These are phyloP conservation scores for Pristionchus pacificus DNA, from an alignment of 1,140 invertebrate genomes.

Conservation along the genomic window DNA sequence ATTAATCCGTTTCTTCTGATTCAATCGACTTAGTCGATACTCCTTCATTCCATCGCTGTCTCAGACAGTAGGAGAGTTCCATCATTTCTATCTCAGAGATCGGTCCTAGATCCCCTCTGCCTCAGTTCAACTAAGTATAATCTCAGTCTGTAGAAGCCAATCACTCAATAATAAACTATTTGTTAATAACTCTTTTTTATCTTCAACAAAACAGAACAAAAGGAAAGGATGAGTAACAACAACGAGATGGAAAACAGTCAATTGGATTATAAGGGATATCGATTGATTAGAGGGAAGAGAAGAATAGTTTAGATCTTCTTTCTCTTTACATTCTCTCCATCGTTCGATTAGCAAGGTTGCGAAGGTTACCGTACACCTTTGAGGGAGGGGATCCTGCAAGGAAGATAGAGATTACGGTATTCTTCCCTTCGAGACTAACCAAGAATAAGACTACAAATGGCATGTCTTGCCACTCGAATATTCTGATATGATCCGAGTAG, in stretches of 20 bases:
- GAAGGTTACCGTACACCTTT: constrained; percentile 88
- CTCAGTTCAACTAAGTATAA: too few species aligned
- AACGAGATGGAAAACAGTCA: not conserved
- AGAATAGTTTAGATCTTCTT: too few species aligned
- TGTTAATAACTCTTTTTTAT: not conserved
- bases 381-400: constrained; percentile 73
- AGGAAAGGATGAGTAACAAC: constrained; percentile 2
- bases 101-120: too few species aligned
- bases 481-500: constrained; percentile 96
- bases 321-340: constrained; percentile 73
- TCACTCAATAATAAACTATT: not conserved
- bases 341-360: constrained; percentile 75
- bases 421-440: constrained; percentile 62
- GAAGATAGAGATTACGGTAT: constrained; percentile 13
- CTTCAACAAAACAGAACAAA: not conserved
- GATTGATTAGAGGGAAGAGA: too few species aligned
- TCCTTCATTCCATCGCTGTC: too few species aligned
- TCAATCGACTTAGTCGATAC: not conserved
- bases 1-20: too few species aligned
- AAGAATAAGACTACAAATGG: constrained; percentile 94
- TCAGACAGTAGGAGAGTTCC: too few species aligned
- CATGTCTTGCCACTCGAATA: constrained; percentile 85
- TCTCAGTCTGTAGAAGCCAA: too few species aligned
- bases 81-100: too few species aligned
- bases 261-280: too few species aligned